Base-by-base conservation (phyloP, 35 echinoderm and acorn worm genomes). In the Apostichopus parvimensis region DNA sequence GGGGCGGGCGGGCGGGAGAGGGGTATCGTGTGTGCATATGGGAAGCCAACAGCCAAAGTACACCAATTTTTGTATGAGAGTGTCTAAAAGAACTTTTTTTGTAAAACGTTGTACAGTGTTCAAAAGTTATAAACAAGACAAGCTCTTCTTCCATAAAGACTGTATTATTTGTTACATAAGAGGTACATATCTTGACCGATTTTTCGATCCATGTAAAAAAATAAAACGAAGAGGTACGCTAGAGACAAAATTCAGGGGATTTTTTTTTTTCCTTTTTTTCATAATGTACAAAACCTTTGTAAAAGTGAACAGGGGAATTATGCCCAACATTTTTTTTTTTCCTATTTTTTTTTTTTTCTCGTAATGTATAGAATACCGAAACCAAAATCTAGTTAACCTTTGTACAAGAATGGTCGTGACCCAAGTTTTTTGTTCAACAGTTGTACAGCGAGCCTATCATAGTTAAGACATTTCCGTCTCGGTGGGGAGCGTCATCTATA, bases 231-330 rank as follows among this genome's bases (percentile, higher is more conserved):
- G 34, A 45, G 34, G 34, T 45, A 45, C 34, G 34, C 34, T 45
- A 45, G 34, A 45, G 34, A 45, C 34, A 45, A 45, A 84, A 23
- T 84, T 56, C 57, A 84, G 81, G 81, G 58, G 53, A 53, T 6
- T 80, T 77, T 77, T 80, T 80, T 84, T 84, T 45, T 45, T 45
- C 34, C 34, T 84, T 84, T 59, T 59, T 84, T 84, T 59, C 57
- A 59, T 84, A 84, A 84, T 84, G 81, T 84, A 84, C 81, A 84
- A 59, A 84, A 58, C 81, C 81, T 84, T 60, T 84, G 81, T 84
- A 84, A 84, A 84, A 54, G 81, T 18, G 20, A 75, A 18, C 15
- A 22, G 71, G 71, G 71, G 20, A n/a, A 75, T 18, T 7, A 75
- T 75, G 12, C 71, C 71, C 71, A n/a, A 18, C 6, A 75, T 20